phyloP scores from a whole-genome alignment of 2,113 vertebrate species.

The Megaceryle maxima region DNA sequence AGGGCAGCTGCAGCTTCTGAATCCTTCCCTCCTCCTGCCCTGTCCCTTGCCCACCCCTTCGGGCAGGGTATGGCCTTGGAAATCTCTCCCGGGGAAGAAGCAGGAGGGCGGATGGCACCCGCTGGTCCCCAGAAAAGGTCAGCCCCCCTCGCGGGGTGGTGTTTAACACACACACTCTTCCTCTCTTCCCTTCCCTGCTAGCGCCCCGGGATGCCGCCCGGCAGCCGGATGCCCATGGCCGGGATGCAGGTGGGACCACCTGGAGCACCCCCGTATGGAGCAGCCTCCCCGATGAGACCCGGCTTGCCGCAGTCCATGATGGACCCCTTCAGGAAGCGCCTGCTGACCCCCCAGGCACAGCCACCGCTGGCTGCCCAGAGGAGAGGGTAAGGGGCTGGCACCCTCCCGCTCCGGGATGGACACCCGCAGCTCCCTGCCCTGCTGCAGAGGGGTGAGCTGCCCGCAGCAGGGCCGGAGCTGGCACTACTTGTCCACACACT shows the following conservation, averaged over 20 bases:
- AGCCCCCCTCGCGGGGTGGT: accelerated
- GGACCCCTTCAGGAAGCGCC: constrained; percentile 91
- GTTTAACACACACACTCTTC: accelerated
- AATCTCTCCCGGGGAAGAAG: neutral
- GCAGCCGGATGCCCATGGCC: constrained; percentile 83
- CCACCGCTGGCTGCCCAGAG: constrained; percentile 81
- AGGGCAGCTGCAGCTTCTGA: neutral
- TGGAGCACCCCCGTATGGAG: constrained; percentile 83
- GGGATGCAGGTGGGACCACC: constrained; percentile 84
- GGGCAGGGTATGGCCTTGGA: neutral
- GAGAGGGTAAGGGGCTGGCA: constrained; percentile 82
- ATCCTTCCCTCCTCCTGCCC: neutral
- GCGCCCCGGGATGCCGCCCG: constrained; percentile 87
- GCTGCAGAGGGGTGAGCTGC: neutral
- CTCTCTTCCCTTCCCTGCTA: constrained; percentile 41
- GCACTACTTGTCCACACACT: neutral
- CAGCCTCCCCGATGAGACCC: constrained; percentile 83
- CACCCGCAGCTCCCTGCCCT: neutral
- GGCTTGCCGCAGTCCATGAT: constrained; percentile 88
- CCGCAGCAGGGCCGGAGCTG: accelerated
- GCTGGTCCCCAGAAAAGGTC: neutral
- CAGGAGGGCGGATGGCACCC: accelerated
- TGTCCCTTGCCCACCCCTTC: accelerated
- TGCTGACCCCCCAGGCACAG: constrained; percentile 87
- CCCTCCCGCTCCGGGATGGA: neutral